Conservation (phyloP, 92 coral and sea anemone genomes). For the Zoanthus sansibaricus region DNA sequence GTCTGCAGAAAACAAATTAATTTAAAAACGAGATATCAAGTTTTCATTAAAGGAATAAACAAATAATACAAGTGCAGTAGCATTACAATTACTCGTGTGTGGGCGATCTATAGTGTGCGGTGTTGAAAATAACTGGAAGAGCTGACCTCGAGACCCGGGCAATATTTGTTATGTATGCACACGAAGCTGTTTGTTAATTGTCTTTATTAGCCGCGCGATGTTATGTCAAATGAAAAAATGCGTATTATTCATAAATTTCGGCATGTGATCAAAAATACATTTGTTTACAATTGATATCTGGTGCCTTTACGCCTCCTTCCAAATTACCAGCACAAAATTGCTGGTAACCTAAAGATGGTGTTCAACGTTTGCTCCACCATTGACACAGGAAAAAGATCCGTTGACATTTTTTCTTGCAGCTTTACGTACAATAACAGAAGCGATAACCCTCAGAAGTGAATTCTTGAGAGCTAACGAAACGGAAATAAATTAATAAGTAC, state of each 20-base stretch:
- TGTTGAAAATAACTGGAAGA: background rate
- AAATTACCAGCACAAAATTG: slow-evolving; percentile 15
- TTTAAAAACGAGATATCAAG: background rate
- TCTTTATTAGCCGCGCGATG: slow-evolving; percentile 31
- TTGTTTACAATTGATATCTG: slow-evolving; percentile 46
- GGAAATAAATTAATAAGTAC: slow-evolving; percentile 19
- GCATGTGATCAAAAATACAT: slow-evolving; percentile 50
- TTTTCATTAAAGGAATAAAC: background rate
- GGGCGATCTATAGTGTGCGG: slow-evolving; percentile 20
- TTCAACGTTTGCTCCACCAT: background rate
- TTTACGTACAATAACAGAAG: background rate
- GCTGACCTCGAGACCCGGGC: slow-evolving; percentile 33
- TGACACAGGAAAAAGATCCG: background rate
- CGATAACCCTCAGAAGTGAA: slow-evolving; percentile 23
- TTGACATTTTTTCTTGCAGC: background rate
- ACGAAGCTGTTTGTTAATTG: slow-evolving; percentile 34
- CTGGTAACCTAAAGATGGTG: background rate
- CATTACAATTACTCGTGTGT: background rate
- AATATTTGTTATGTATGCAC: slow-evolving; percentile 41
- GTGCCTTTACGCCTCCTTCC: slow-evolving; percentile 23
- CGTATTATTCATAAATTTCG: slow-evolving; percentile 50
- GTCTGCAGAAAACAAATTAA: too few species aligned
- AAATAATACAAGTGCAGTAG: background rate
- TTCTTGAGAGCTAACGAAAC: slow-evolving; percentile 38
- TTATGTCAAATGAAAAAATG: slow-evolving; percentile 43